A percentile compares a stretch with the other conserved stretches of the same genome.
These are phyloP conservation scores for Coregonus clupeaformis DNA, from an alignment of 2,113 vertebrate genomes.

Conservation along the genomic window DNA sequence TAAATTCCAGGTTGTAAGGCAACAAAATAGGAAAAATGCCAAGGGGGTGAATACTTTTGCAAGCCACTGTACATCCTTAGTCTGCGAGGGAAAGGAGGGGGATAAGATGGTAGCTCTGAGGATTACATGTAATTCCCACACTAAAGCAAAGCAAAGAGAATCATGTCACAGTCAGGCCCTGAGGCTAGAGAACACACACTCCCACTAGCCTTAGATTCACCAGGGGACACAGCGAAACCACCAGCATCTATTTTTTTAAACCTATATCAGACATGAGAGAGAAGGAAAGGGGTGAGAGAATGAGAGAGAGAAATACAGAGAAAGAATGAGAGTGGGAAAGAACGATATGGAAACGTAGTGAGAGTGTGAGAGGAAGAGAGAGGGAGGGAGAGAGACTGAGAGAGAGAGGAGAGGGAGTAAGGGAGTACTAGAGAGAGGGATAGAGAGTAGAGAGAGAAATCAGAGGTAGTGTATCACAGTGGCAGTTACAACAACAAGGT, in stretches of 20 bases:
- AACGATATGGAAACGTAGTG: no score
- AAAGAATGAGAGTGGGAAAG: not conserved
- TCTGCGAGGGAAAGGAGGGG: constrained; percentile 25
- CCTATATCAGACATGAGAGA: constrained; percentile 15
- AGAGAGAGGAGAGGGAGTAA: no score
- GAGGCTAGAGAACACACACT: constrained; percentile 39
- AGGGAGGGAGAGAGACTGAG: no score
- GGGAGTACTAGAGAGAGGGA: not conserved
- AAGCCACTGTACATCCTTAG: no score
- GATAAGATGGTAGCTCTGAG: constrained; percentile 14
- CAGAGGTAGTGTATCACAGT: no score
- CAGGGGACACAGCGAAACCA: constrained; percentile 9
- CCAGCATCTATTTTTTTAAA: constrained; percentile 41
- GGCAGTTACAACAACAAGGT: constrained; percentile 33
- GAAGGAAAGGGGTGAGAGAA: not conserved
- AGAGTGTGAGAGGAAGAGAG: not conserved
- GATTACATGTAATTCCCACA: constrained; percentile 17
- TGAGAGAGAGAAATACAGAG: not conserved
- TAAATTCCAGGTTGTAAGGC: no score
- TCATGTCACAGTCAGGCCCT: constrained; percentile 21
- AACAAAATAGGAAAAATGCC: no score
- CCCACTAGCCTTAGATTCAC: constrained; percentile 37
- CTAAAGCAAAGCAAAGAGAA: constrained; percentile 15
- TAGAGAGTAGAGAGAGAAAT: no score
- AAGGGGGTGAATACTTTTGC: no score